Percentiles rank a stretch among this genome's conserved stretches.
Evolutionary conservation across 2,113 vertebrate species (phyloP).

Genomic region (Aspidoscelis tigris): DNA sequence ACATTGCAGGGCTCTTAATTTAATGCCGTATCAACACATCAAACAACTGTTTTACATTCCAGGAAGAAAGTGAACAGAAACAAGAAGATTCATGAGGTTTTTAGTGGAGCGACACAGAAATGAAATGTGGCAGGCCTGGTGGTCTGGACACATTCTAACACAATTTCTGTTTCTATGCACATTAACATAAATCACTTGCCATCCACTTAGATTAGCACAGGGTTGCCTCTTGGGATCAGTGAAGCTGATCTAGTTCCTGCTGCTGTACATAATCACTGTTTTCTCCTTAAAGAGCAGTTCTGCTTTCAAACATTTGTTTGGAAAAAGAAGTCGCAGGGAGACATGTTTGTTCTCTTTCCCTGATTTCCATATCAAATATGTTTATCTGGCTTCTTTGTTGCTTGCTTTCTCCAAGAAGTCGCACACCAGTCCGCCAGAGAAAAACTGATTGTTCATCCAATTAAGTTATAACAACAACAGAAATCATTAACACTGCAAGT

Average conservation of each 20-base stretch:
- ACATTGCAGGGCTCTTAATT: too few relatives aligned
- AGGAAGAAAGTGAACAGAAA: background rate
- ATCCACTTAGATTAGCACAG: background rate
- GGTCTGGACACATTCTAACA: background rate
- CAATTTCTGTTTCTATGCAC: conserved; percentile 1
- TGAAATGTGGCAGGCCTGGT: background rate
- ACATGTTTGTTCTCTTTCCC: background rate
- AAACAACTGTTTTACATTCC: background rate
- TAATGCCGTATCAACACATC: too few relatives aligned
- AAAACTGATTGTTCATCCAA: background rate
- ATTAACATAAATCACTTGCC: background rate
- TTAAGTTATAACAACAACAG: background rate
- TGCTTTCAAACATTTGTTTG: background rate
- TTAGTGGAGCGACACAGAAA: background rate
- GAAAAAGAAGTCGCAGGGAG: conserved; percentile 9
- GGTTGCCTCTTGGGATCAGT: background rate
- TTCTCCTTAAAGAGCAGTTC: background rate
- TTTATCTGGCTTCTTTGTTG: background rate
- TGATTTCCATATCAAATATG: conserved; percentile 19
- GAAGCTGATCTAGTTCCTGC: background rate
- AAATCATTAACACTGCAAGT: background rate
- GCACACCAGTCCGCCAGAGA: background rate
- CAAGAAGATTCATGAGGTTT: background rate
- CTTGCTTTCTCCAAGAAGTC: background rate
- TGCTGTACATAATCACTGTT: conserved; percentile 3